phyloP scores from a whole-genome alignment of 2,797 vertebrate species.

The Enteromius thamalakanensis region DNA sequence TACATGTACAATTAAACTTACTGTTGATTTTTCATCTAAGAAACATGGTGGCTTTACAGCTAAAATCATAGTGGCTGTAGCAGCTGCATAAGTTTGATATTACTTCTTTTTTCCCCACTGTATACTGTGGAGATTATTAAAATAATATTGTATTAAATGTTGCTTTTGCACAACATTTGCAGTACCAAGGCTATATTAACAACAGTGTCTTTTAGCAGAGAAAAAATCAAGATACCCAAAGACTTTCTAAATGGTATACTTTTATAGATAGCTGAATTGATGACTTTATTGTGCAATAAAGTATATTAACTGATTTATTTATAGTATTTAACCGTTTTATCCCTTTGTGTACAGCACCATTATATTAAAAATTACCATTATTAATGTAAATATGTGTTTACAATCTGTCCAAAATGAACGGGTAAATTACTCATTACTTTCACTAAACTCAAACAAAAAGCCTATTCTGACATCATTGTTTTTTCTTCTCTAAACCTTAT shows the following conservation, averaged over 20 bases:
- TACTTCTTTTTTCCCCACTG: accelerated
- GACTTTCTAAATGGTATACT: background rate
- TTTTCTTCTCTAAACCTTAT: too few species aligned
- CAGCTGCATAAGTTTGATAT: slow-evolving; percentile 7
- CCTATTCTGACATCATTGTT: background rate
- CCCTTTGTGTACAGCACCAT: slow-evolving; percentile 18
- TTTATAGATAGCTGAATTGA: background rate
- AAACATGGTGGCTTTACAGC: slow-evolving; percentile 9
- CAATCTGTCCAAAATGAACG: background rate
- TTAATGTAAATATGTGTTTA: slow-evolving; percentile 5
- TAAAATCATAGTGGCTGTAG: background rate
- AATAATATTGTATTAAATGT: background rate
- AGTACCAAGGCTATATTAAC: slow-evolving; percentile 46
- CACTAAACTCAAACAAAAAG: slow-evolving; percentile 12
- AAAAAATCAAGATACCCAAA: background rate
- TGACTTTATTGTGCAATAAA: background rate
- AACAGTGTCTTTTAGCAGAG: slow-evolving; percentile 21
- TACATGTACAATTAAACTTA: slow-evolving; percentile 22
- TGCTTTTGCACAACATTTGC: slow-evolving; percentile 36
- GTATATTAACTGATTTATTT: background rate
- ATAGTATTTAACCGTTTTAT: slow-evolving; percentile 6
- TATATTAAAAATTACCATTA: background rate
- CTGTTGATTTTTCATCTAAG: background rate
- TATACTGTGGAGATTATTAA: background rate
- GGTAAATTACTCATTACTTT: background rate